Evolutionary conservation across 2,888 invertebrate genomes (phyloP).

Genomic region (Arrhopalites spinosus): DNA sequence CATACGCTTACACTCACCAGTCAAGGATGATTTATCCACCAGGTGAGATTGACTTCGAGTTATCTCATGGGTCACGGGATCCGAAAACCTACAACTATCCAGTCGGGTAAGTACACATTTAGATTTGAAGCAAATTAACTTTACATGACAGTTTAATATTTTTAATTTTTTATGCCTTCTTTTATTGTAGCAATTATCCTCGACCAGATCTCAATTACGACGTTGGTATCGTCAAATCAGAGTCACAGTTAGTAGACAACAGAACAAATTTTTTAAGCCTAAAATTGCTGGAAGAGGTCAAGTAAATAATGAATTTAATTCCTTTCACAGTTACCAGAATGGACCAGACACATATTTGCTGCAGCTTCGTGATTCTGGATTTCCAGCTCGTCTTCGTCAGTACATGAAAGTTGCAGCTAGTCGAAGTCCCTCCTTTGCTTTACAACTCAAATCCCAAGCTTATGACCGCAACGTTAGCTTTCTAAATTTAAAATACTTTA

Average conservation of each 20-base stretch:
- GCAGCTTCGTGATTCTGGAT: slow-evolving; percentile 89
- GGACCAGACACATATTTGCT: slow-evolving; percentile 96
- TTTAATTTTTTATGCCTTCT: too few relatives aligned
- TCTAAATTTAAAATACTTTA: neutral
- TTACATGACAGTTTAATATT: too few relatives aligned
- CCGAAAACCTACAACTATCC: slow-evolving; percentile 47
- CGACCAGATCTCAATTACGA: slow-evolving; percentile 75
- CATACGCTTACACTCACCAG: slow-evolving; percentile 86
- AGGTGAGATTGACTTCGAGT: slow-evolving; percentile 63
- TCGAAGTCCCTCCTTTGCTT: slow-evolving; percentile 68
- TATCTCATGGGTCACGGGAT: slow-evolving; percentile 59
- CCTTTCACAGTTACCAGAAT: slow-evolving; percentile 87
- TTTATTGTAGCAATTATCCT: too few relatives aligned
- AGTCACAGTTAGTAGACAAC: slow-evolving; percentile 58
- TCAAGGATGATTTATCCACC: slow-evolving; percentile 93
- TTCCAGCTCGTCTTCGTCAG: slow-evolving; percentile 89
- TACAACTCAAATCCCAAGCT: slow-evolving; percentile 50
- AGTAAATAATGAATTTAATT: neutral
- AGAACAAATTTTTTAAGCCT: too few relatives aligned
- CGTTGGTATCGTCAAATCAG: slow-evolving; percentile 76
- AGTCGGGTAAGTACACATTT: too few relatives aligned
- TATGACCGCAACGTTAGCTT: slow-evolving; percentile 51
- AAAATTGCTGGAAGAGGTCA: neutral
- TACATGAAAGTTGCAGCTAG: slow-evolving; percentile 91
- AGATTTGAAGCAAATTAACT: too few relatives aligned